Conservation (phyloP, 2,888 invertebrate species). For the Pammene fasciana region DNA sequence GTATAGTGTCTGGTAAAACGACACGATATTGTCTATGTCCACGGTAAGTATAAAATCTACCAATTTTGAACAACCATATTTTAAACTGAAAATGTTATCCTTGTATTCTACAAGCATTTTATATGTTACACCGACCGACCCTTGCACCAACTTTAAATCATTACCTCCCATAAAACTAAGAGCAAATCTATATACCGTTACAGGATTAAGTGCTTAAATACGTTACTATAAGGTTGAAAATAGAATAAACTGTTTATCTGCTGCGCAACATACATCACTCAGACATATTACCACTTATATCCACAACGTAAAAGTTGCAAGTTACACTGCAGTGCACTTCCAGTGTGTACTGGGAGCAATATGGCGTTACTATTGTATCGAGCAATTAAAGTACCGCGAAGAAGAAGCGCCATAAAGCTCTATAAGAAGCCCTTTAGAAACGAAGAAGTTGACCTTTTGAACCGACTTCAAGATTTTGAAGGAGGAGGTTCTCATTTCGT, state of each 20-base stretch:
- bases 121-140: constrained; percentile 10
- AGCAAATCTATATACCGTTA: background rate
- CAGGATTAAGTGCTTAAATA: background rate
- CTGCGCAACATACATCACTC: constrained; percentile 27
- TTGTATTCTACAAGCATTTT: background rate
- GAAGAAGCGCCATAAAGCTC: too few species aligned
- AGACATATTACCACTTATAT: constrained; percentile 36
- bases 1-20: too few species aligned
- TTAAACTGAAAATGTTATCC: background rate
- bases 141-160: constrained; percentile 26
- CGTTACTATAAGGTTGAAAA: constrained; percentile 4
- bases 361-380: constrained; percentile 17
- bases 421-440: too few species aligned
- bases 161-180: constrained; percentile 17
- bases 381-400: too few species aligned
- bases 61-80: background rate
- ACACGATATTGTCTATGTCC: too few species aligned
- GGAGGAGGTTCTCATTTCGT: too few species aligned
- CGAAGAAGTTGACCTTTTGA: too few species aligned
- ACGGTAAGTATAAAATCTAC: too few species aligned
- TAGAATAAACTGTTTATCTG: background rate
- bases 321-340: constrained; percentile 34
- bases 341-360: constrained; percentile 9
- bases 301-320: constrained; percentile 26
- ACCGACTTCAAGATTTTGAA: too few species aligned